Evolutionary conservation across 2,797 vertebrate species (phyloP).

Genomic region (Atherinosoma microstoma): DNA sequence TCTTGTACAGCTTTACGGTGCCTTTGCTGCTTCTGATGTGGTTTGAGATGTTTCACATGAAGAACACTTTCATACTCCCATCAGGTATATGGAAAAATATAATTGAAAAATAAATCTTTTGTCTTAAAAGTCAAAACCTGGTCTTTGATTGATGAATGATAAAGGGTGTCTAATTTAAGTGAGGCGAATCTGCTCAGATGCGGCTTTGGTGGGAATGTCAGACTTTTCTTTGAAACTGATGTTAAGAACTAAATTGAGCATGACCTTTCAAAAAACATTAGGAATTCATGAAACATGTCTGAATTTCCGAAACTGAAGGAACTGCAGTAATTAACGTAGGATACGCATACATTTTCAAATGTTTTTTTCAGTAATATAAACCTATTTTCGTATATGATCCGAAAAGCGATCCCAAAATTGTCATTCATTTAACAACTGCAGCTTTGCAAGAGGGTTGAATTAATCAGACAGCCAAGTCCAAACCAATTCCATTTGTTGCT

Average conservation of each 20-base stretch:
- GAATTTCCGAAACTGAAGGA: conserved; percentile 13
- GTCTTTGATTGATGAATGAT: conserved; percentile 16
- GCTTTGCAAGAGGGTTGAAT: no score
- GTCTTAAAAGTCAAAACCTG: conserved; percentile 7
- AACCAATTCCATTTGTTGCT: not conserved
- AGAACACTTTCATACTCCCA: not conserved
- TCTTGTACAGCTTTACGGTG: conserved; percentile 16
- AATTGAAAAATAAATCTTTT: not conserved
- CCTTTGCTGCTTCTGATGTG: conserved; percentile 2
- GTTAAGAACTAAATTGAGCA: conserved; percentile 1
- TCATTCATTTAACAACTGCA: not conserved
- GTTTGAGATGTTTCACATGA: conserved; percentile 1
- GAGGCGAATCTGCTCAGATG: conserved; percentile 24
- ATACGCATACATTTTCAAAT: no score
- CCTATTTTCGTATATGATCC: not conserved
- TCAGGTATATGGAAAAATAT: not conserved
- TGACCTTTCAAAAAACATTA: conserved; percentile 21
- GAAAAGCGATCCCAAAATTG: not conserved
- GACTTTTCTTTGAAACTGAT: conserved; percentile 23
- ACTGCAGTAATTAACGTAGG: no score
- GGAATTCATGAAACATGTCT: conserved; percentile 23
- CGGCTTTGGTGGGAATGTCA: conserved; percentile 21
- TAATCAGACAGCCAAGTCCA: not conserved
- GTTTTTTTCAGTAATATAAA: not conserved
- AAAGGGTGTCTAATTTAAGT: conserved; percentile 34